Evolutionary conservation across 2,888 invertebrate genomes (phyloP), one percentile per base, ranked within the genome.

Genomic region (Pseudococcus jackbeardsleyi): DNA sequence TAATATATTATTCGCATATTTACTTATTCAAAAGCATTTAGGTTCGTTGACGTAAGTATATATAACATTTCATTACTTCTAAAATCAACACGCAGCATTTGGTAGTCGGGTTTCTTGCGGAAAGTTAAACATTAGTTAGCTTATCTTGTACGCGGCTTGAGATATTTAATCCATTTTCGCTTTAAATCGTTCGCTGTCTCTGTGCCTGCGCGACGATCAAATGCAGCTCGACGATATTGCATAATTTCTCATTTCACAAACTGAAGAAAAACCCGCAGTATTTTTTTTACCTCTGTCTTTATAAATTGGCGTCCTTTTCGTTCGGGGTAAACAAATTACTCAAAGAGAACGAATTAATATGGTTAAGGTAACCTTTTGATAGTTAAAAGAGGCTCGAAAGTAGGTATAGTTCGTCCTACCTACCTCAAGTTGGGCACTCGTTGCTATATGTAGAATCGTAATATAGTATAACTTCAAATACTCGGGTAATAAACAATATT

Each of bases 1-100:
- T 77, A 77, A 77, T 77, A 77, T 77, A 77, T 77, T 77, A 77
- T 77, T 77, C 77, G 77, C 50, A 77, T 77, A 77, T 77, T 77
- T 77, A 77, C 77, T 39, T 39, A 77, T 15, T 77, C 77, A 17
- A 39, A 77, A 77, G 77, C 77, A 77, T 39, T 77, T 77, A 33
- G 77, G 39, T 77, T 77, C 33, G 39, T 77, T 17, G 77, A 77
- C 39, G 77, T 77, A 77, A 77, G 39, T 77, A 39, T 15, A 15
- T 50, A 39, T 77, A 77, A 64, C 64, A 64, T 39, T 77, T 77
- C 77, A 77, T 77, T 77, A 33, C 77, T 77, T 39, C 26, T 39
- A 39, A 77, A 77, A 77, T 77, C 39, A 77, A 77, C 77, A 39
- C 0, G 77, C 11, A 39, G 77, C 39, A 77, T 77, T 77, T 77